Base-by-base conservation (phyloP, 2,888 invertebrate species). In the Eupithecia insigniata region DNA sequence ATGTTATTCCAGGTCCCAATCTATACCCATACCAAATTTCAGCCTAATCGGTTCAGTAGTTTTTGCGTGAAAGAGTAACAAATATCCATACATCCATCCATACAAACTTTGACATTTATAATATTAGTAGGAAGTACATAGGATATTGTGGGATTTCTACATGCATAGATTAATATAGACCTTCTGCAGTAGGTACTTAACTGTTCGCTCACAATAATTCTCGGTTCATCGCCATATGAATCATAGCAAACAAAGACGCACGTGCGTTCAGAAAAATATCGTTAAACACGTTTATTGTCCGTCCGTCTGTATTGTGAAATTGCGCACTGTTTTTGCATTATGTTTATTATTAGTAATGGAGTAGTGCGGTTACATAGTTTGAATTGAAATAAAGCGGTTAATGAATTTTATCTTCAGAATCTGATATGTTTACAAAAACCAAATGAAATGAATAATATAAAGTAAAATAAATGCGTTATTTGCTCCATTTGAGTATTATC, bases 191-290 rank as follows among this genome's bases (percentile, higher is more conserved):
- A n/a, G n/a, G n/a, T n/a, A 67, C 43, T 34, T 36, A 58, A 60
- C 65, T 34, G 34, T 32, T 58, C 28, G 43, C 14, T 39, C 34
- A 66, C 30, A 70, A 60, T 67, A 51, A 34, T 82, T 82, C 81
- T 75, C 76, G 73, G 76, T 77, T 79, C 78, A 79, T 77, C 76
- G 79, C 71, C 78, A 78, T 65, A 67, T 78, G 78, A 80, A 65
- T 79, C 75, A 79, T 73, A 67, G 69, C 69, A 51, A 76, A 78
- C 76, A 78, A 73, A 73, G 73, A 76, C 66, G 58, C 71, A 69
- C 69, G 74, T 69, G 74, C 68, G 62, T 66, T 32, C 61, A 69
- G 69, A 74, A 74, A 74, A 74, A 74, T 74, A 74, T 69, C 67
- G 60, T 73, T 69, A 67, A 71, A 71, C 71, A 75, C 71, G 76